Evolutionary conservation across 2,113 vertebrate genomes (phyloP), one percentile per base, ranked within the genome.

Genomic region (Osmerus mordax): DNA sequence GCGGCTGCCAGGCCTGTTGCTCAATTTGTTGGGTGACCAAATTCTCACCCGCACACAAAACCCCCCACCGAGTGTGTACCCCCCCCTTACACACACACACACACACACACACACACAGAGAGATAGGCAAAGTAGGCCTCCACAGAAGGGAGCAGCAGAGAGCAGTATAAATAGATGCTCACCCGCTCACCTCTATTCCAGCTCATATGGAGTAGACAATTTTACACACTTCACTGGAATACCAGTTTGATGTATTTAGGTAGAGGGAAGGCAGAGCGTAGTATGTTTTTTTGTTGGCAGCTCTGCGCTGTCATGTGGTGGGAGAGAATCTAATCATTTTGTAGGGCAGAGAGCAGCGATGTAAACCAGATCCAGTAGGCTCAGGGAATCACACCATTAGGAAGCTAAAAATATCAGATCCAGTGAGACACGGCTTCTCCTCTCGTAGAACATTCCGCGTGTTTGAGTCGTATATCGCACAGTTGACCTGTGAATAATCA

Each of bases 371-470:
- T 82, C 73, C 70, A 71, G 59, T 72, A 72, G 75, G 82, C 73
- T 86, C 87, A 52, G 74, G 66, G 83, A 81, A 72, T 78, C 74
- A 69, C 84, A 85, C 83, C 76, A 85, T 84, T 86, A 87, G 82
- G 75, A 78, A 65, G 21, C 80, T 86, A 73, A 84, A 87, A 87
- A 88, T 88, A 88, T 58, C 8, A 3, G 72, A 63, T 83, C 74
- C 47, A 55, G 75, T 62, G 21, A 41, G 69, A 63, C 47, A 18
- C 59, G 25, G 51, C 7, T 81, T 78, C 75, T 70, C 80, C 83
- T 83, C 76, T 87, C 73, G 25, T 28, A 28, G 25, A 28, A 28
- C 25, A 53, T 63, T 36, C 52, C 52, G 75, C 75, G 36, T 3
- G 75, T 62, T 16, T 66, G 78, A 82, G 74, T 0, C 52, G 82